These are phyloP conservation scores for Trisateles emortualis DNA, from an alignment of 2,888 invertebrate species.

Conservation along the genomic window DNA sequence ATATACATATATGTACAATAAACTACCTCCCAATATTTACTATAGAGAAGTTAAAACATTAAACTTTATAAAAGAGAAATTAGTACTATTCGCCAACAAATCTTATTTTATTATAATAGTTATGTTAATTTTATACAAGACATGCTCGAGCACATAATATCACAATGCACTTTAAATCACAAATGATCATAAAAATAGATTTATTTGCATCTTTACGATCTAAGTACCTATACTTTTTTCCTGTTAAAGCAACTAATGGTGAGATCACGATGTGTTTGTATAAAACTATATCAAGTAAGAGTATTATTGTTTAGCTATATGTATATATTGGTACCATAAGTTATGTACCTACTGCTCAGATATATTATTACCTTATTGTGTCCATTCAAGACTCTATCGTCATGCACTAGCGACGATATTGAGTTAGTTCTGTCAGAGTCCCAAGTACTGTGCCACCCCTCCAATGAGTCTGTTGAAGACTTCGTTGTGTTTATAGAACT, in stretches of 20 bases:
- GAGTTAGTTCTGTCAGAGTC: constrained; percentile 89
- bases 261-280: constrained; percentile 14
- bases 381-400: constrained; percentile 80
- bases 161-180: background rate
- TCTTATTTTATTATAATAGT: too few species aligned
- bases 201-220: constrained; percentile 2
- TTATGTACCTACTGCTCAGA: too few species aligned
- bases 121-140: too few species aligned
- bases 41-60: too few species aligned
- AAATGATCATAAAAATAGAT: constrained; percentile 6
- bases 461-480: constrained; percentile 91
- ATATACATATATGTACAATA: too few species aligned
- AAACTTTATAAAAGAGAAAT: too few species aligned
- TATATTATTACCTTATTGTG: constrained; percentile 76
- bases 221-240: constrained; percentile 12
- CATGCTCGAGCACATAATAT: background rate
- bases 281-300: constrained; percentile 10
- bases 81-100: too few species aligned
- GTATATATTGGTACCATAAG: too few species aligned
- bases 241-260: constrained; percentile 12
- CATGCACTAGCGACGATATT: constrained; percentile 87
- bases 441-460: constrained; percentile 90
- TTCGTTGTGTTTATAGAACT: constrained; percentile 82
- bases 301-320: background rate
- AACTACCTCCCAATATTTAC: too few species aligned